A percentile compares a stretch with the other conserved stretches of the same genome.
Evolutionary conservation across 2,797 vertebrate species (phyloP).

Genomic region (Myotis findleyi): DNA sequence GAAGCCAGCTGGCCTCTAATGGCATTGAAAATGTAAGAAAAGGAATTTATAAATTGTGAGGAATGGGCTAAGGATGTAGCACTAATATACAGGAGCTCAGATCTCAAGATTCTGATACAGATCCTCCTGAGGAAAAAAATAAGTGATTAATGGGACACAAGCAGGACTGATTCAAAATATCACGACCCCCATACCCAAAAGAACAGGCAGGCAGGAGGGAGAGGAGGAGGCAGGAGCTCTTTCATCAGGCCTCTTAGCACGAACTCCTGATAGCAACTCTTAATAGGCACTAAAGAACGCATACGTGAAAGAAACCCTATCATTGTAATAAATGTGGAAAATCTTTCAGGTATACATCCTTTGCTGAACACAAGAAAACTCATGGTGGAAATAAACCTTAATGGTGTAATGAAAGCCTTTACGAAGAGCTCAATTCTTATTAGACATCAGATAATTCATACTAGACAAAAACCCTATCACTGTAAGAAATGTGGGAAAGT

Average conservation of each 20-base stretch:
- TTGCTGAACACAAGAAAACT: conserved; percentile 42
- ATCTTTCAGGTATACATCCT: neutral
- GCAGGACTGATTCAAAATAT: neutral
- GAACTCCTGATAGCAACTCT: neutral
- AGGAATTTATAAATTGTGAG: neutral
- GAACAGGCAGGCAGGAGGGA: neutral
- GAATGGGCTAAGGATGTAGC: neutral
- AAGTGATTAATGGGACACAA: neutral
- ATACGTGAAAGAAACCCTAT: neutral
- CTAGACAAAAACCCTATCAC: neutral
- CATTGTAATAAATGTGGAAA: neutral
- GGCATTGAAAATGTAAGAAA: neutral
- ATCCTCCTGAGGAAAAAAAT: neutral
- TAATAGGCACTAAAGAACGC: conserved; percentile 45
- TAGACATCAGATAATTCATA: conserved; percentile 28
- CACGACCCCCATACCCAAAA: neutral
- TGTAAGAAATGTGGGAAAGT: conserved; percentile 37
- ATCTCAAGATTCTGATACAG: neutral
- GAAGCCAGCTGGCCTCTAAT: neutral
- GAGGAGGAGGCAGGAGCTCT: neutral
- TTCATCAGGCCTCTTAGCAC: neutral
- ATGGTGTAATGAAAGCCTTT: neutral
- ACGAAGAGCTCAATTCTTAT: neutral
- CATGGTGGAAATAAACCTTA: conserved; percentile 13
- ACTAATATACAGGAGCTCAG: neutral